phyloP scores from a whole-genome alignment of 92 coral and sea anemone genomes.

The Palythoa grandiflora region DNA sequence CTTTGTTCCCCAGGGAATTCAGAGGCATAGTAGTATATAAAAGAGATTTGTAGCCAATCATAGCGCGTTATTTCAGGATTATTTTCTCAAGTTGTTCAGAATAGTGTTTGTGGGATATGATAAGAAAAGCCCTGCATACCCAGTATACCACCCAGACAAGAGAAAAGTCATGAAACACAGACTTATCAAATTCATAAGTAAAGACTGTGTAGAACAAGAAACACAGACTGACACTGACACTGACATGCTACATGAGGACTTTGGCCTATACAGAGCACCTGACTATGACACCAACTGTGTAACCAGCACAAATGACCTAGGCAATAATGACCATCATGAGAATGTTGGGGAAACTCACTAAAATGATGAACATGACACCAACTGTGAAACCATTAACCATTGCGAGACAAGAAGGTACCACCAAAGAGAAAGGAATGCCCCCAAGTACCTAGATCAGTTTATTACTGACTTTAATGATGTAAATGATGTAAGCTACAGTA shows the following conservation, averaged over 20 bases:
- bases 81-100: no score
- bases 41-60: no score
- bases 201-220: background rate
- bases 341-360: no score
- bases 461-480: constrained; percentile 3
- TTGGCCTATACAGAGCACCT: constrained; percentile 38
- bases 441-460: constrained; percentile 26
- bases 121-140: background rate
- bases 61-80: no score
- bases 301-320: no score
- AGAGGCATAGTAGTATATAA: no score
- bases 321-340: no score
- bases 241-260: constrained; percentile 32
- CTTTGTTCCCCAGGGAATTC: no score
- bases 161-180: constrained; percentile 1
- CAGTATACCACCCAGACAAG: background rate
- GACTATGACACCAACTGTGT: background rate
- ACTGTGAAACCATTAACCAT: background rate
- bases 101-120: background rate
- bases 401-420: constrained; percentile 38
- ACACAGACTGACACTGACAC: background rate
- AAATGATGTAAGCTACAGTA: background rate
- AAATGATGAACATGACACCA: no score
- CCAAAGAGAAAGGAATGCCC: constrained; percentile 47
- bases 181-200: background rate